phyloP scores from a whole-genome alignment of 2,797 vertebrate genomes.

The Sus cebifrons region DNA sequence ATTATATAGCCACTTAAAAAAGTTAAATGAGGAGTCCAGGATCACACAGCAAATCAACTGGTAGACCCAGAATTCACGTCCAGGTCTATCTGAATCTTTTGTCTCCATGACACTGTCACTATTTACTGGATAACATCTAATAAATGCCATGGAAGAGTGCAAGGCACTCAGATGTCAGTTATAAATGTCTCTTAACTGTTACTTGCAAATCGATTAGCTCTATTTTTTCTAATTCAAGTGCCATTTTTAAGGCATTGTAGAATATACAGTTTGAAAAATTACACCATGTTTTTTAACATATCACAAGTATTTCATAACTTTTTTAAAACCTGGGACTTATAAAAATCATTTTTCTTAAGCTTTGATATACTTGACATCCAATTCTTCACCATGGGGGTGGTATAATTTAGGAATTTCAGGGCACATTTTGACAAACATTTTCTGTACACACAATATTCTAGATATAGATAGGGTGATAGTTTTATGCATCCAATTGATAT shows the following conservation, averaged over 20 bases:
- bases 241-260: neutral
- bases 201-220: neutral
- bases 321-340: neutral
- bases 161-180: neutral
- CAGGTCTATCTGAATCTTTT: neutral
- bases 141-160: neutral
- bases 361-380: neutral
- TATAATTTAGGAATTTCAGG: neutral
- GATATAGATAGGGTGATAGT: neutral
- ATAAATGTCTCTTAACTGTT: neutral
- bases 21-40: neutral
- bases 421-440: neutral
- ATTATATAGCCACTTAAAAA: neutral
- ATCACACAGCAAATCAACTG: neutral
- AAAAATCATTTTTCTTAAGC: conserved; percentile 19
- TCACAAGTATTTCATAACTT: neutral
- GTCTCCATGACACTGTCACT: neutral
- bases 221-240: neutral
- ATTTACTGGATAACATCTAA: neutral
- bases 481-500: neutral
- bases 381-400: neutral
- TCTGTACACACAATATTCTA: neutral
- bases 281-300: neutral
- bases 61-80: neutral
- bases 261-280: neutral